phyloP scores from a whole-genome alignment of 64 coral and sea anemone species.

The Montipora foliosa region DNA sequence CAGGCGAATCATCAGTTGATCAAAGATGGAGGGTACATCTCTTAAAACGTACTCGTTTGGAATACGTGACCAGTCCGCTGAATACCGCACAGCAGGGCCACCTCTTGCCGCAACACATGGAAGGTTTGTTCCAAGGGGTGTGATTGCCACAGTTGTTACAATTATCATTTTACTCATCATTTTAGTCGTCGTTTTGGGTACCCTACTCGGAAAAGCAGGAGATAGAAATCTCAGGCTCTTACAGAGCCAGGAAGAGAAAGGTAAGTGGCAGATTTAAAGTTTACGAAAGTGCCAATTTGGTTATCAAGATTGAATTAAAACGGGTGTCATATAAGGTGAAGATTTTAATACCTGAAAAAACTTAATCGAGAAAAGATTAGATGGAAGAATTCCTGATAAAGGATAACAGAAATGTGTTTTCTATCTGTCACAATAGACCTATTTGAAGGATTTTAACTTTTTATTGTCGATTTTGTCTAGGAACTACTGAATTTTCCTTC shows the following conservation, averaged over 20 bases:
- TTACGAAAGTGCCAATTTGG: neutral
- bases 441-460: too few relatives aligned
- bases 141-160: constrained; percentile 31
- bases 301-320: too few relatives aligned
- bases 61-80: neutral
- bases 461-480: too few relatives aligned
- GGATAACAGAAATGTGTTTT: too few relatives aligned
- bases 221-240: neutral
- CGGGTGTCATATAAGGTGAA: too few relatives aligned
- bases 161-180: constrained; percentile 29
- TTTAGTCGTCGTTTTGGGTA: constrained; percentile 21
- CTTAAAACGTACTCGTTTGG: neutral
- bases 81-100: neutral
- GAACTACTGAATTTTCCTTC: too few relatives aligned
- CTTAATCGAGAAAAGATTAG: too few relatives aligned
- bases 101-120: neutral
- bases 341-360: too few relatives aligned
- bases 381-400: too few relatives aligned
- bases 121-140: constrained; percentile 21
- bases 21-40: constrained; percentile 8
- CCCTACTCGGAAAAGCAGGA: constrained; percentile 35
- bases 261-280: neutral
- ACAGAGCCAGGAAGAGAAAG: neutral
- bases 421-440: too few relatives aligned
- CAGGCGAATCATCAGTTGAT: neutral